These are phyloP conservation scores for Catonia carolina DNA, from an alignment of 2,888 invertebrate species.

Conservation along the genomic window DNA sequence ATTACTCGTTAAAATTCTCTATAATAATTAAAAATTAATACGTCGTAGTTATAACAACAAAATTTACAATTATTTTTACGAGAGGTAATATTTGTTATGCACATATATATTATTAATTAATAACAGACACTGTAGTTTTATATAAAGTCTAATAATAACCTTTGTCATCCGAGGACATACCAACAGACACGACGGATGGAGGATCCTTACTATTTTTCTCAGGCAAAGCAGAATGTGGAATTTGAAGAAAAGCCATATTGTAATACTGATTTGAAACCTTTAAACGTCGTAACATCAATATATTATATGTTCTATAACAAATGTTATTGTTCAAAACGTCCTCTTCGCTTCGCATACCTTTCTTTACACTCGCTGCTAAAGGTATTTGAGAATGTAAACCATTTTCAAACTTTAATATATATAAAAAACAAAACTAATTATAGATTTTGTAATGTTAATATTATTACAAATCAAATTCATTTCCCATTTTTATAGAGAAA, in stretches of 20 bases:
- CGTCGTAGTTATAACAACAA: no score
- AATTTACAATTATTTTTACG: no score
- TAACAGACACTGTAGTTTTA: neutral
- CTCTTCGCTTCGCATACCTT: conserved; percentile 16
- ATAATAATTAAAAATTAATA: no score
- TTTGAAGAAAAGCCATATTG: conserved; percentile 35
- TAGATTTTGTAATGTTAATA: no score
- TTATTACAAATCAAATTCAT: no score
- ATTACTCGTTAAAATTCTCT: no score
- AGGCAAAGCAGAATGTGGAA: conserved; percentile 36
- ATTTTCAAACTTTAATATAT: no score
- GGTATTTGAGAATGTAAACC: no score
- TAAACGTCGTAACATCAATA: neutral
- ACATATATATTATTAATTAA: no score
- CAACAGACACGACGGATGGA: conserved; percentile 27
- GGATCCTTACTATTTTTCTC: conserved; percentile 37
- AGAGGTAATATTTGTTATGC: no score
- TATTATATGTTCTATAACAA: conserved; percentile 2
- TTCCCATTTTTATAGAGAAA: no score
- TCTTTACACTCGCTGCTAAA: neutral
- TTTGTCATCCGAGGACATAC: neutral
- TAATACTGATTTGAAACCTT: conserved; percentile 24
- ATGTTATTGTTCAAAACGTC: conserved; percentile 11
- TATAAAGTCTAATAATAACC: neutral
- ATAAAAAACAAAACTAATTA: no score